Percentiles rank a stretch among this genome's conserved stretches.
Evolutionary conservation across 2,888 invertebrate species (phyloP).

Genomic region (Netelia melanura): DNA sequence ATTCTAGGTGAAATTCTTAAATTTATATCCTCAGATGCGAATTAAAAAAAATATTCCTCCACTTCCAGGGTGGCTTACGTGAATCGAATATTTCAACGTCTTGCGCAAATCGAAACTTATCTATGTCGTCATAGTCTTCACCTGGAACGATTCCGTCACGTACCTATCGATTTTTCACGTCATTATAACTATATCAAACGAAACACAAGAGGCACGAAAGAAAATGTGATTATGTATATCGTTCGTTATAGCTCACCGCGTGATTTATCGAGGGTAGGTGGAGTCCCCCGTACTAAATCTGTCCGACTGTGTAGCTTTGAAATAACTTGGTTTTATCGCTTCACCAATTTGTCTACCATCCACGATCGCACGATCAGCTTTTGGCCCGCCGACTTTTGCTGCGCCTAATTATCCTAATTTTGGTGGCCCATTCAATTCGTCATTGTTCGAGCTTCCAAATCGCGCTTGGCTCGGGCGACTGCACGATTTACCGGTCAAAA

Average conservation of each 20-base stretch:
- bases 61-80: neutral
- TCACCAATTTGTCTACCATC: conserved; percentile 71
- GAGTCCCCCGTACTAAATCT: conserved; percentile 70
- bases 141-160: conserved; percentile 58
- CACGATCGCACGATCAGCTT: conserved; percentile 39
- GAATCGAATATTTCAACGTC: conserved; percentile 23
- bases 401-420: too few species aligned
- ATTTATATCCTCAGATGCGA: too few species aligned
- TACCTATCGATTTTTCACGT: conserved; percentile 71
- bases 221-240: conserved; percentile 11
- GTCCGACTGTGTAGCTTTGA: conserved; percentile 67
- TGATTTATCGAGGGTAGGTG: conserved; percentile 72
- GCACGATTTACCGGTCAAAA: too few species aligned
- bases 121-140: conserved; percentile 52
- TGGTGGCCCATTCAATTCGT: too few species aligned
- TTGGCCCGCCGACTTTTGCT: neutral
- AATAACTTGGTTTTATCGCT: conserved; percentile 68
- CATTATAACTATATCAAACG: conserved; percentile 55
- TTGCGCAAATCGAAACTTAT: conserved; percentile 31
- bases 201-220: conserved; percentile 46
- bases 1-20: too few species aligned
- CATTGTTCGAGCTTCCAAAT: too few species aligned
- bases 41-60: too few species aligned
- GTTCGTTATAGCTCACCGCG: conserved; percentile 27
- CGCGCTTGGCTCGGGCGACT: too few species aligned